These are phyloP conservation scores for Glaucopsyche alexis DNA, from an alignment of 2,888 invertebrate species.

Conservation along the genomic window DNA sequence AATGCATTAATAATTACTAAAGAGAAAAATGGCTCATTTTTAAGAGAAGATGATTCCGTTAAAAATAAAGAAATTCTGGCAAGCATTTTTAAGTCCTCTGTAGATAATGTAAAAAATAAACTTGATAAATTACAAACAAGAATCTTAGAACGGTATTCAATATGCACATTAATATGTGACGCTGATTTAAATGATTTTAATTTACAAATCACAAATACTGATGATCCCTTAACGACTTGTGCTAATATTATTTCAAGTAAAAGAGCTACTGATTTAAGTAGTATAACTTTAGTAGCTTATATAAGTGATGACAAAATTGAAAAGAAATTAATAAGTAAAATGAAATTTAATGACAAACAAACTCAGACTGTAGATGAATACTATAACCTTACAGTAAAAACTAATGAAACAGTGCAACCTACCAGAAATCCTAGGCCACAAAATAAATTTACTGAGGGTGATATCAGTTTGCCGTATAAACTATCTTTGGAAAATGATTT, in stretches of 20 bases:
- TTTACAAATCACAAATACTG: neutral
- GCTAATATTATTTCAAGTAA: neutral
- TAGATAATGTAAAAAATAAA: constrained; percentile 55
- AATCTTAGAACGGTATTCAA: constrained; percentile 55
- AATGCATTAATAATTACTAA: neutral
- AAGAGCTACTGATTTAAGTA: neutral
- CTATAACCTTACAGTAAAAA: neutral
- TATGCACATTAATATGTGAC: constrained; percentile 40
- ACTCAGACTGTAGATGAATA: neutral
- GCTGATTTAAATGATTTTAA: constrained; percentile 31
- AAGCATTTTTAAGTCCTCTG: constrained; percentile 51
- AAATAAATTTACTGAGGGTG: neutral
- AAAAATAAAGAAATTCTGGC: constrained; percentile 59
- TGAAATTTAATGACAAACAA: neutral
- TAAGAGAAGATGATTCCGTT: constrained; percentile 29
- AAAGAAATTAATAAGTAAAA: neutral
- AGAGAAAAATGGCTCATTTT: neutral
- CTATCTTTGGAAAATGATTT: neutral
- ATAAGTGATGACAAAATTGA: neutral
- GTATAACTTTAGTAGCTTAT: neutral
- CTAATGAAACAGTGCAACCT: neutral
- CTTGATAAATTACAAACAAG: constrained; percentile 52
- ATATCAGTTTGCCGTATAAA: neutral
- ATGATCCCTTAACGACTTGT: neutral
- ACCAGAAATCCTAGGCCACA: neutral